Evolutionary conservation across 2,797 vertebrate genomes (phyloP).

Genomic region (Coilia nasus): DNA sequence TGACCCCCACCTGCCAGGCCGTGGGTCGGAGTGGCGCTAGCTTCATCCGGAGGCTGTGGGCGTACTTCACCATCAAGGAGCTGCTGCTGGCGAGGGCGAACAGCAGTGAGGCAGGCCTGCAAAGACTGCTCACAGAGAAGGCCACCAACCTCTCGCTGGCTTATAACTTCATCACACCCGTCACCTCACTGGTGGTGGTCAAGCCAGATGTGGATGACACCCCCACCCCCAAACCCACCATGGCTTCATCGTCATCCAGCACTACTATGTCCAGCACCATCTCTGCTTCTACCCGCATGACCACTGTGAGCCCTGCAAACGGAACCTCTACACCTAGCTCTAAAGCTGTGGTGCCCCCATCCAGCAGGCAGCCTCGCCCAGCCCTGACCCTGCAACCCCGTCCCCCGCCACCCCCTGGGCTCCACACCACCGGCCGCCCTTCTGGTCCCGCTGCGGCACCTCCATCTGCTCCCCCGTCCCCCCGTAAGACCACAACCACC

Average conservation of each 20-base stretch:
- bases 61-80: slow-evolving; percentile 85
- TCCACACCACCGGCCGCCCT: slow-evolving; percentile 52
- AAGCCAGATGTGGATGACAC: slow-evolving; percentile 75
- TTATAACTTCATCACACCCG: slow-evolving; percentile 85
- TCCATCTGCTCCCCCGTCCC: slow-evolving; percentile 39
- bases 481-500: slow-evolving; percentile 49
- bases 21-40: slow-evolving; percentile 62
- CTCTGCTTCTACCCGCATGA: slow-evolving; percentile 43
- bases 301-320: no score
- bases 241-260: slow-evolving; percentile 52
- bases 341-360: not conserved
- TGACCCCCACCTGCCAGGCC: slow-evolving; percentile 25
- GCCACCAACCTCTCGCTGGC: slow-evolving; percentile 84
- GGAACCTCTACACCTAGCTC: not conserved
- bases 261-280: slow-evolving; percentile 50
- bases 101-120: slow-evolving; percentile 65
- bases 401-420: slow-evolving; percentile 53
- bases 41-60: slow-evolving; percentile 84
- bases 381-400: slow-evolving; percentile 41
- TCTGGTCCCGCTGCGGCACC: slow-evolving; percentile 38
- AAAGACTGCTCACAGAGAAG: slow-evolving; percentile 76
- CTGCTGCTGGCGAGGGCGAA: slow-evolving; percentile 78
- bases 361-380: slow-evolving; percentile 13
- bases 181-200: slow-evolving; percentile 84
- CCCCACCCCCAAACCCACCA: slow-evolving; percentile 46